A percentile compares a stretch with the other conserved stretches of the same genome.
phyloP scores from a whole-genome alignment of 2,797 vertebrate genomes.

The Arnoldichthys spilopterus region DNA sequence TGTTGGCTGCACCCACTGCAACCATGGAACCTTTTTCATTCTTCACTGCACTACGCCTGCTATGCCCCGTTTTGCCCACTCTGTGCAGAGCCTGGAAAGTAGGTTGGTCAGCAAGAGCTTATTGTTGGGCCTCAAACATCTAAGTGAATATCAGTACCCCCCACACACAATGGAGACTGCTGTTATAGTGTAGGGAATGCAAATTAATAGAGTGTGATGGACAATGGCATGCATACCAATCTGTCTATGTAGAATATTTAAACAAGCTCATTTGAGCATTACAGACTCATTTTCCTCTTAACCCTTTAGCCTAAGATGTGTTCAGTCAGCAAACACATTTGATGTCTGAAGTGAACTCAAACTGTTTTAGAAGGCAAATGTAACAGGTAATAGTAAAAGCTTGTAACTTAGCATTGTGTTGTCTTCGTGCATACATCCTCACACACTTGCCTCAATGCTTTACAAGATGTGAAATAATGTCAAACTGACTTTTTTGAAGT shows the following conservation, averaged over 20 bases:
- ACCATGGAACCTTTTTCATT: slow-evolving; percentile 40
- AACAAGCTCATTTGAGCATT: background rate
- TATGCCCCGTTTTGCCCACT: slow-evolving; percentile 56
- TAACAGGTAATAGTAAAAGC: background rate
- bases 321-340: background rate
- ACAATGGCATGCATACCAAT: slow-evolving; percentile 16
- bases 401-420: background rate
- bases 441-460: background rate
- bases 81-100: slow-evolving; percentile 59
- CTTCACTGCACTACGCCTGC: slow-evolving; percentile 56
- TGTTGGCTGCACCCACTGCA: background rate
- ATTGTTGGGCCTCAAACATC: slow-evolving; percentile 44
- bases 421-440: background rate
- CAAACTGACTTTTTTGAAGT: background rate
- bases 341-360: background rate
- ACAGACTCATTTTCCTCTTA: too few relatives aligned
- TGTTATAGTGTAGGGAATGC: slow-evolving; percentile 13
- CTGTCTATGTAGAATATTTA: background rate
- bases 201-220: slow-evolving; percentile 30
- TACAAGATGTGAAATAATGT: background rate
- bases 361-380: background rate
- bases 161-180: slow-evolving; percentile 34
- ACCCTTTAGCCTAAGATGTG: background rate
- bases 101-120: slow-evolving; percentile 52
- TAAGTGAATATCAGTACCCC: slow-evolving; percentile 3